Conservation (phyloP, 2,797 vertebrate species). For the Synaphobranchus kaupii region DNA sequence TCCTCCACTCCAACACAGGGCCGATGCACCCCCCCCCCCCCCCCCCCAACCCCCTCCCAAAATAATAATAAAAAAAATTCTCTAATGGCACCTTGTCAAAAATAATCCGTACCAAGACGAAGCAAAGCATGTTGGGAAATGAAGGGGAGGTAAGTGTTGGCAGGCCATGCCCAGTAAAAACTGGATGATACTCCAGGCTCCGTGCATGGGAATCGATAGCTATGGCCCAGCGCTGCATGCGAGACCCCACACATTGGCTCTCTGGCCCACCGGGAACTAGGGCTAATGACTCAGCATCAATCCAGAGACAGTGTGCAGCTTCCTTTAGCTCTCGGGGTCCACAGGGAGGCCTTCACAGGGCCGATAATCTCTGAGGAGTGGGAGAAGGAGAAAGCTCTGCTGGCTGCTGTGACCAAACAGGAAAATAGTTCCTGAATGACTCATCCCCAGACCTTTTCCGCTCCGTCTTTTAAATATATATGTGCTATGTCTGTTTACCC, state of each 20-base stretch:
- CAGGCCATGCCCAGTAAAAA: conserved; percentile 60
- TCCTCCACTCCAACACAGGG: neutral
- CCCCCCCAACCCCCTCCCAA: neutral
- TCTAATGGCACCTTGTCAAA: conserved; percentile 49
- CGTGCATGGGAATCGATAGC: conserved; percentile 72
- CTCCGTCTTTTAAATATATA: conserved; percentile 73
- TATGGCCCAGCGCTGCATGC: conserved; percentile 59
- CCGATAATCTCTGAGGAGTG: conserved; percentile 32
- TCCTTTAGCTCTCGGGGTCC: conserved; percentile 43
- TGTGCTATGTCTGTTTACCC: conserved; percentile 75
- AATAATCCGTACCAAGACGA: neutral
- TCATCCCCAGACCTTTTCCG: conserved; percentile 82
- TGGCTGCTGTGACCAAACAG: conserved; percentile 34
- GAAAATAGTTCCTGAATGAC: conserved; percentile 70
- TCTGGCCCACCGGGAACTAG: conserved; percentile 39
- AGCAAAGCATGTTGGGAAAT: conserved; percentile 32
- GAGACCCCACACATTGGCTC: conserved; percentile 70
- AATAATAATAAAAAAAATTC: conserved; percentile 29
- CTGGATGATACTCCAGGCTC: conserved; percentile 62
- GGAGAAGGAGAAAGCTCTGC: conserved; percentile 39
- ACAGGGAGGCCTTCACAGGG: conserved; percentile 26
- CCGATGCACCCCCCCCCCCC: neutral
- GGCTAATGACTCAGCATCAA: neutral
- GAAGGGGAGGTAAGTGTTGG: conserved; percentile 62
- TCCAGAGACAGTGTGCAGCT: conserved; percentile 29